A percentile compares a stretch with the other conserved stretches of the same genome.
Evolutionary conservation across 2,113 vertebrate genomes (phyloP).

Genomic region (Columba livia): DNA sequence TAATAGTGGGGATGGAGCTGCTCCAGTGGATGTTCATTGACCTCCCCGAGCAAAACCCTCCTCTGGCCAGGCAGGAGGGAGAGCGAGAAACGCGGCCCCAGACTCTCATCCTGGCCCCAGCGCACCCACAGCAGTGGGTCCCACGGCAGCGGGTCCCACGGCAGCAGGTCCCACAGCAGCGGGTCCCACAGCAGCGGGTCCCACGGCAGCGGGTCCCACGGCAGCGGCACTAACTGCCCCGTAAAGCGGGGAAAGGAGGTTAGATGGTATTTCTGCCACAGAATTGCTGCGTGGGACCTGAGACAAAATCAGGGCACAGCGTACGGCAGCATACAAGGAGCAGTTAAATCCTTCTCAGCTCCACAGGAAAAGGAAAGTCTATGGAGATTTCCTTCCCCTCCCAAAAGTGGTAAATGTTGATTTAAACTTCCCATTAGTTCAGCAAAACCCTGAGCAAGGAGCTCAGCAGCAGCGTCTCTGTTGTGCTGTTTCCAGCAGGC

Average conservation of each 20-base stretch:
- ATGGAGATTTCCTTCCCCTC: neutral
- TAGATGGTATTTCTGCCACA: neutral
- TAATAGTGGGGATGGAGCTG: neutral
- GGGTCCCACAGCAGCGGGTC: too few species aligned
- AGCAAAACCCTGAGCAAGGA: neutral
- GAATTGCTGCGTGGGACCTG: neutral
- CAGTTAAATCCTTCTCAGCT: neutral
- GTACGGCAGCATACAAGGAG: fast-evolving
- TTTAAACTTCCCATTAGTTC: conserved; percentile 21
- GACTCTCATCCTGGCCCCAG: neutral
- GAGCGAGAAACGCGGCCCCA: neutral
- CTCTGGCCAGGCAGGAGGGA: neutral
- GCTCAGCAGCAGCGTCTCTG: neutral
- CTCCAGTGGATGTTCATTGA: neutral
- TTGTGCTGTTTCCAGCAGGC: neutral
- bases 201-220: fast-evolving
- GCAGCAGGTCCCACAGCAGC: too few species aligned
- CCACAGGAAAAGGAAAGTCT: neutral
- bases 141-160: neutral
- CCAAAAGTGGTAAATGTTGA: neutral
- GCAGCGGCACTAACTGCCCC: fast-evolving
- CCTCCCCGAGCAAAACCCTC: neutral
- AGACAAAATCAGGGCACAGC: neutral
- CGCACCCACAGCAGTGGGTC: too few species aligned
- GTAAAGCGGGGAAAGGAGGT: fast-evolving